Evolutionary conservation across 37 sponge, comb jelly and placozoan species (phyloP).

Genomic region (Crambe crambe): DNA sequence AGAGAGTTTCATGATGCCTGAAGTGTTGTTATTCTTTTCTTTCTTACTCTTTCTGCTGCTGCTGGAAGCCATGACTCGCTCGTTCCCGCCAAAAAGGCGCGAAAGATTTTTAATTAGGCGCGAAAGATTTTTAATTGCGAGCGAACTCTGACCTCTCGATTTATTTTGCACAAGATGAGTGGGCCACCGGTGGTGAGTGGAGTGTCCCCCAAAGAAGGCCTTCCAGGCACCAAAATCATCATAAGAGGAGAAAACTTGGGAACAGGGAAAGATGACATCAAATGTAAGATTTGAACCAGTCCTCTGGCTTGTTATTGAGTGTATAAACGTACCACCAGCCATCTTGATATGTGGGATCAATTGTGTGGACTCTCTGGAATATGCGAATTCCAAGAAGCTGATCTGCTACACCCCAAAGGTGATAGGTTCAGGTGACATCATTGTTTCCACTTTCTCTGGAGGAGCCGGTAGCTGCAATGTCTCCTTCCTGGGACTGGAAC

Average conservation of each 20-base stretch:
- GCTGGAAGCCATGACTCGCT: background rate
- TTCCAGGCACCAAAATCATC: conserved; percentile 86
- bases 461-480: conserved; percentile 88
- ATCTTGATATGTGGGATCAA: conserved; percentile 64
- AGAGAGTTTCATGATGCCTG: conserved; percentile 15
- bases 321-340: conserved; percentile 15
- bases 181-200: conserved; percentile 74
- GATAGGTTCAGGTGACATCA: conserved; percentile 67
- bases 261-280: conserved; percentile 48
- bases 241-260: conserved; percentile 95
- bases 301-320: background rate
- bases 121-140: too few species aligned
- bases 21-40: too few species aligned
- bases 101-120: too few species aligned
- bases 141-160: too few species aligned
- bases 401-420: conserved; percentile 63
- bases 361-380: conserved; percentile 74
- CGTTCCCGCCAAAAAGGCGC: conserved; percentile 22
- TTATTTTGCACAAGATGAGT: background rate
- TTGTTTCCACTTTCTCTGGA: conserved; percentile 80
- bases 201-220: conserved; percentile 85
- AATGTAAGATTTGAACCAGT: conserved; percentile 27
- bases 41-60: background rate
- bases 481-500: conserved; percentile 51
- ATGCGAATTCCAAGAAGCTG: conserved; percentile 68